Evolutionary conservation across 2,888 invertebrate genomes (phyloP), one percentile per base, ranked within the genome.

Genomic region (Calameuta filiformis): DNA sequence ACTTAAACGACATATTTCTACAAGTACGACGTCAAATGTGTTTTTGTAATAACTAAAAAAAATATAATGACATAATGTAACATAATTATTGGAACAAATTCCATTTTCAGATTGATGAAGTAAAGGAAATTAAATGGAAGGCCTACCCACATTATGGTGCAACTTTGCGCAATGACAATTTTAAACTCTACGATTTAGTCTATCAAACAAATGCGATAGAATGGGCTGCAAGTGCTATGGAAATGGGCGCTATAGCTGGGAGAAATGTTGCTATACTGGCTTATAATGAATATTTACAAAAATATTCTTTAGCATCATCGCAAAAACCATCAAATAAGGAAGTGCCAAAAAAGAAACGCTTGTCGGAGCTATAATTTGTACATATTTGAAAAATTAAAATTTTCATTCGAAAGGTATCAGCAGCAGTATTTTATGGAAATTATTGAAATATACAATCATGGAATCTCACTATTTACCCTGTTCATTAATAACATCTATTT

Each of bases 141-240:
- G 94, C 94, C 2, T 94, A 94, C 89, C 94, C 94, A 1, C 89
- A 92, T 73, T 94, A 94, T 85, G 86, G 90, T 12, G 83, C 87
- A 12, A 73, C 82, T 12, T 34, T 78, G 9, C 83, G 83, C 37
- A 88, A 83, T 6, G 89, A 92, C 56, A 90, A 91, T 35, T 94
- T 94, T 86, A 91, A 92, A 73, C 86, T 94, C 12, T 88, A 93
- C 82, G 90, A 93, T 71, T 89, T 91, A 31, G 84, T 95, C 74
- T 95, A 93, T 87, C 93, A 95, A 85, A 87, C 94, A 0, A 95
- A 94, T 91, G 93, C 94, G 9, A 93, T 95, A 76, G 95, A 95
- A 87, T 93, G 93, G 93, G 93, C 93, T 2, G 94, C 94, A 0
- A 94, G 94, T 86, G 94, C 95, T 0, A 95, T 95, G 93, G 95